phyloP scores from a whole-genome alignment of 2,888 invertebrate species.

The Cotesia congregata region DNA sequence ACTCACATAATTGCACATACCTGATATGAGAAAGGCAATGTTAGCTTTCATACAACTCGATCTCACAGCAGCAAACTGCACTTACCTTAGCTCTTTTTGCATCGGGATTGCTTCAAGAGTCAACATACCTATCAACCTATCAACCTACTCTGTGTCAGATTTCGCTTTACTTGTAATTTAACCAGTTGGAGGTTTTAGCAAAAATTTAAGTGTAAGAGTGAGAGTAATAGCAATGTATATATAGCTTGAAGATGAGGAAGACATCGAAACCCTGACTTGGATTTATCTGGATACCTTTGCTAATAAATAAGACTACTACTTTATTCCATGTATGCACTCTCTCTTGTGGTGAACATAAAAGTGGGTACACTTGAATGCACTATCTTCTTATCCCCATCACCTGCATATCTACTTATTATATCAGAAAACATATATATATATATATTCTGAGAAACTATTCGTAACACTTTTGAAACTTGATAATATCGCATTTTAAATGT shows the following conservation, averaged over 20 bases:
- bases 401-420: neutral
- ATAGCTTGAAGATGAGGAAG: neutral
- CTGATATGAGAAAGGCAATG: neutral
- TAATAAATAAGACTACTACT: neutral
- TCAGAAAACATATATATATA: neutral
- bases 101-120: constrained; percentile 10
- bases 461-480: neutral
- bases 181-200: neutral
- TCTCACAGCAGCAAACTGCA: neutral
- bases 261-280: neutral
- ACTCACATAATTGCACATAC: neutral
- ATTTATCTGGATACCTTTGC: neutral
- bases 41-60: neutral
- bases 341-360: neutral
- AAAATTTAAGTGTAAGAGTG: neutral
- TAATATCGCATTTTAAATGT: neutral
- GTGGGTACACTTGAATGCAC: neutral
- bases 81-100: neutral
- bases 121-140: constrained; percentile 32
- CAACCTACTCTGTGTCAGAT: constrained; percentile 28
- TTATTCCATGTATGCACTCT: neutral
- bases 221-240: neutral
- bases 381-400: neutral
- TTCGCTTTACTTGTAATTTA: constrained; percentile 1
- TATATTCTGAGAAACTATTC: neutral